These are phyloP conservation scores for Megaptera novaeangliae DNA, from an alignment of 2,113 vertebrate species.

Conservation along the genomic window DNA sequence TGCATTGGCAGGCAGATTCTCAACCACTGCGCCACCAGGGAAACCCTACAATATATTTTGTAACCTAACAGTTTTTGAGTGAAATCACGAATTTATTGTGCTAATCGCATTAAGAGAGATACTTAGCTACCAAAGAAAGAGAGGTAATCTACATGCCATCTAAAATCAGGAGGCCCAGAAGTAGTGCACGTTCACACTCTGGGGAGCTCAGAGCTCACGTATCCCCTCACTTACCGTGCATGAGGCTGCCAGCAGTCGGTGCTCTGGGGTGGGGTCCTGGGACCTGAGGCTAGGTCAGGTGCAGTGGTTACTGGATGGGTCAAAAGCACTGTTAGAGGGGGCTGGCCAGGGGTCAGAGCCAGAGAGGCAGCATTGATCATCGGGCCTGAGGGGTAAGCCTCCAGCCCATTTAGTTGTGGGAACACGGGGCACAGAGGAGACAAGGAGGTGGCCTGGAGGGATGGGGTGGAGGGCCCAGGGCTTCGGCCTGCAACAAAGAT, in stretches of 20 bases:
- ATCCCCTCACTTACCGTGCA: rapidly evolving
- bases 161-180: background rate
- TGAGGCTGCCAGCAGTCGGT: no score
- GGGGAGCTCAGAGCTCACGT: background rate
- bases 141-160: background rate
- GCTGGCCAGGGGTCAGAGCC: background rate
- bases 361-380: background rate
- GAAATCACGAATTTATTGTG: background rate
- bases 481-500: background rate
- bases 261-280: background rate
- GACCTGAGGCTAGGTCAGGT: background rate
- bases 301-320: background rate
- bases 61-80: background rate
- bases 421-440: background rate
- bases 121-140: background rate
- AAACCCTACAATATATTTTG: background rate
- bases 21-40: no score
- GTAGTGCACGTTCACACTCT: background rate
- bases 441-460: background rate
- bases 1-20: no score
- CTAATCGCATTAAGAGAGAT: background rate
- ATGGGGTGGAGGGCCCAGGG: background rate
- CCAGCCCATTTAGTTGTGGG: background rate
- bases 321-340: background rate
- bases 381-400: background rate